These are phyloP conservation scores for Glaucomys volans DNA, from an alignment of 2,113 vertebrate genomes.

Conservation along the genomic window DNA sequence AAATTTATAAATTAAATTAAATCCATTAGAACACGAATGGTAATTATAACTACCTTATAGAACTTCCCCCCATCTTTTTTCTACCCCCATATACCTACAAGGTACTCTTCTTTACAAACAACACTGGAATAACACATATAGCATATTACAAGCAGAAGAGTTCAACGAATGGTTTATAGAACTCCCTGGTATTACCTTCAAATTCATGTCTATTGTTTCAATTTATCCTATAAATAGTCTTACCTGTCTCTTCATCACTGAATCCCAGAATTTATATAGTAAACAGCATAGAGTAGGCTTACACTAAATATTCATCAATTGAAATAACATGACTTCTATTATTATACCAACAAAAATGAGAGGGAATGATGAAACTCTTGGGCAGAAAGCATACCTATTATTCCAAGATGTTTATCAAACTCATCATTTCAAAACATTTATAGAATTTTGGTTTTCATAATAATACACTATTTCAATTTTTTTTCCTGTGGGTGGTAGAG, in stretches of 20 bases:
- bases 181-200: background rate
- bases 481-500: background rate
- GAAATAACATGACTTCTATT: background rate
- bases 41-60: background rate
- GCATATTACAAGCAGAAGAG: background rate
- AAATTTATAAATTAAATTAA: background rate
- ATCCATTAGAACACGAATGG: background rate
- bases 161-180: background rate
- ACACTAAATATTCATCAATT: background rate
- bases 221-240: background rate
- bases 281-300: background rate
- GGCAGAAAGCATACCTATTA: background rate
- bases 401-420: background rate
- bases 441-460: slow-evolving; percentile 10
- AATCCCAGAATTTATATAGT: background rate
- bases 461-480: background rate
- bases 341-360: slow-evolving; percentile 3
- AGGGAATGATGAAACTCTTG: background rate
- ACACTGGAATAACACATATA: background rate
- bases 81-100: too few relatives aligned
- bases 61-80: background rate
- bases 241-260: background rate
- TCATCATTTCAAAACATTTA: slow-evolving; percentile 44
- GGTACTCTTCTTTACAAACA: background rate
- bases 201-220: background rate